Percentiles rank a stretch among this genome's conserved stretches.
phyloP scores from a whole-genome alignment of 2,888 invertebrate genomes.

The Leucophora obtusa region DNA sequence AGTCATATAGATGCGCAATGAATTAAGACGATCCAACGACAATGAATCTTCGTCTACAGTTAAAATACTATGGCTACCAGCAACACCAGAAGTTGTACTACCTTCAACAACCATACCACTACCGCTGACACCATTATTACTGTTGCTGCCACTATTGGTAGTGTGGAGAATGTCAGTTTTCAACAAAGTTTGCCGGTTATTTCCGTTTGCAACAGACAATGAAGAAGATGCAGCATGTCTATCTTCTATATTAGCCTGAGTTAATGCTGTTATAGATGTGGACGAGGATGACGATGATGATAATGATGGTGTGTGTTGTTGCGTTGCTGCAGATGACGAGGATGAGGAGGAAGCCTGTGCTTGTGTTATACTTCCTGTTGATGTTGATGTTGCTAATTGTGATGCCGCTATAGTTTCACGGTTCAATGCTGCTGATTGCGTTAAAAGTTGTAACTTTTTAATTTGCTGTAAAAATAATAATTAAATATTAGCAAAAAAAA shows the following conservation, averaged over 20 bases:
- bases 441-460: slow-evolving; percentile 78
- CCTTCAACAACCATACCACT: background rate
- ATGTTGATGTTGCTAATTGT: slow-evolving; percentile 78
- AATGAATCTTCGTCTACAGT: slow-evolving; percentile 76
- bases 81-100: slow-evolving; percentile 17
- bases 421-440: slow-evolving; percentile 78
- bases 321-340: slow-evolving; percentile 65
- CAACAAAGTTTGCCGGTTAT: slow-evolving; percentile 54
- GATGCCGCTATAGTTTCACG: slow-evolving; percentile 78
- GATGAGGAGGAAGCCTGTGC: slow-evolving; percentile 66
- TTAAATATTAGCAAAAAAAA: slow-evolving; percentile 41
- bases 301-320: slow-evolving; percentile 34
- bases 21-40: slow-evolving; percentile 77
- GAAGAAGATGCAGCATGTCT: slow-evolving; percentile 38
- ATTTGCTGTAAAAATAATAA: slow-evolving; percentile 75
- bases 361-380: slow-evolving; percentile 66
- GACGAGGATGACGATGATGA: slow-evolving; percentile 64
- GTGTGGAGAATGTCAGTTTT: slow-evolving; percentile 44
- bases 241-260: slow-evolving; percentile 37
- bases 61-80: slow-evolving; percentile 69
- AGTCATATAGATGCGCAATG: slow-evolving; percentile 78
- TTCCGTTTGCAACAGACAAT: slow-evolving; percentile 28
- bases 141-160: slow-evolving; percentile 20
- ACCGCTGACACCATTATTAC: slow-evolving; percentile 13
- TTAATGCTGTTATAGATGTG: slow-evolving; percentile 66